phyloP scores from a whole-genome alignment of 2,888 invertebrate species.

The Lithosia quadra region DNA sequence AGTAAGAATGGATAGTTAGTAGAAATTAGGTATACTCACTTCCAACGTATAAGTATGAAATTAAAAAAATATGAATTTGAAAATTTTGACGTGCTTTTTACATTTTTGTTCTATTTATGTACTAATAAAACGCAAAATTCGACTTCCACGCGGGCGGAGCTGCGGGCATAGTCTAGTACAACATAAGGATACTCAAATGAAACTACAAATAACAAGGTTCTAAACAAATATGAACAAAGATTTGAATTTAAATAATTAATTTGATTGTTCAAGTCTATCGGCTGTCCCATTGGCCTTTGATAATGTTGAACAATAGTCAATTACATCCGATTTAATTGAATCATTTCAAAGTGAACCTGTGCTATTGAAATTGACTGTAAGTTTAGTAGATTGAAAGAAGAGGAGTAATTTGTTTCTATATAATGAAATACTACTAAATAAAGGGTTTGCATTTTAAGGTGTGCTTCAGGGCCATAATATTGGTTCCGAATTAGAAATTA shows the following conservation, averaged over 20 bases:
- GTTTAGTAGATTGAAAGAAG: slow-evolving; percentile 20
- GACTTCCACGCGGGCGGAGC: no score
- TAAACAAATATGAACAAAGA: slow-evolving; percentile 1
- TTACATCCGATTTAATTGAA: slow-evolving; percentile 13
- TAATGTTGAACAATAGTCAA: slow-evolving; percentile 8
- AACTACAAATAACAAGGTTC: background rate
- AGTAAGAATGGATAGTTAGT: no score
- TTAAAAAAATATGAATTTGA: no score
- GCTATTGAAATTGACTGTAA: slow-evolving; percentile 21
- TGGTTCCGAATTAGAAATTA: slow-evolving; percentile 16
- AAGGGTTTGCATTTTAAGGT: slow-evolving; percentile 30
- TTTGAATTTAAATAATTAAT: slow-evolving; percentile 12
- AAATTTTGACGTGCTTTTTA: no score
- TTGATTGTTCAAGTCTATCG: background rate
- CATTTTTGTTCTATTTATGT: no score
- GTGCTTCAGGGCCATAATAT: slow-evolving; percentile 21
- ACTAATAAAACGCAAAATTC: no score
- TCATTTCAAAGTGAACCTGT: slow-evolving; percentile 2
- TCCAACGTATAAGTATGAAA: no score
- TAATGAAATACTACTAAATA: slow-evolving; percentile 18
- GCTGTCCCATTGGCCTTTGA: background rate
- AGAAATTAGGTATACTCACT: no score
- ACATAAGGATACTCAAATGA: background rate
- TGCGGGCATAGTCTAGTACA: no score
- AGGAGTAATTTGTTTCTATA: slow-evolving; percentile 29